These are phyloP conservation scores for Drosophila macrospina DNA, from an alignment of 2,888 invertebrate genomes.

Conservation along the genomic window DNA sequence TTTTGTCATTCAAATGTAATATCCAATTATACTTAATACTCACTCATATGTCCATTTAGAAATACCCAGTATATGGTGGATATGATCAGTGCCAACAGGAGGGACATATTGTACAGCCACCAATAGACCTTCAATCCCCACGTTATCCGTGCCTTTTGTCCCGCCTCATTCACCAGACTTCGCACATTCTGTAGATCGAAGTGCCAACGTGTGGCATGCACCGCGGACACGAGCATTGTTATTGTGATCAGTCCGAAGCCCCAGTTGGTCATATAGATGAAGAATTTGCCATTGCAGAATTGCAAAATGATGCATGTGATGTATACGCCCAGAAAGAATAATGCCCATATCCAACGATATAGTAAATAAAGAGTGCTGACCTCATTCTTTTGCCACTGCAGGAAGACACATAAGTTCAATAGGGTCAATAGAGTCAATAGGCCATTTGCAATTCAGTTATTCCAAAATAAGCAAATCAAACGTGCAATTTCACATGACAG, in stretches of 20 bases:
- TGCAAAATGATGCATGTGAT: constrained; percentile 72
- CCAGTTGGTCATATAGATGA: constrained; percentile 85
- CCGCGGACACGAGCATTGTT: constrained; percentile 80
- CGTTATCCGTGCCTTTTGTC: constrained; percentile 72
- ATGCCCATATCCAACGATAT: constrained; percentile 83
- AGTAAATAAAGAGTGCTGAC: constrained; percentile 78
- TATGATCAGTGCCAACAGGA: constrained; percentile 89
- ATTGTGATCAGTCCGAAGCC: constrained; percentile 82
- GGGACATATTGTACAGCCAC: constrained; percentile 89
- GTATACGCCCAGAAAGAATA: constrained; percentile 79
- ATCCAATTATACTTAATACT: constrained; percentile 52
- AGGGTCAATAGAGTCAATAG: not conserved
- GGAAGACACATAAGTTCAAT: not conserved
- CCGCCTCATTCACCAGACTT: constrained; percentile 62
- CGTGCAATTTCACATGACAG: not conserved
- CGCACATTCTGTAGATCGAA: constrained; percentile 74
- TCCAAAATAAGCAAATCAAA: not conserved
- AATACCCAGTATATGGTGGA: constrained; percentile 91
- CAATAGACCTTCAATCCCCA: constrained; percentile 87
- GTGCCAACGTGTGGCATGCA: constrained; percentile 84
- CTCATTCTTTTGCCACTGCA: constrained; percentile 84
- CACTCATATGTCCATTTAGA: constrained; percentile 83
- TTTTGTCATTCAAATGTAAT: not conserved
- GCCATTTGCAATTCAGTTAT: not conserved
- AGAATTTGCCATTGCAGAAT: constrained; percentile 80